Conservation (phyloP, 2,888 invertebrate species). For the Noctua fimbriata region DNA sequence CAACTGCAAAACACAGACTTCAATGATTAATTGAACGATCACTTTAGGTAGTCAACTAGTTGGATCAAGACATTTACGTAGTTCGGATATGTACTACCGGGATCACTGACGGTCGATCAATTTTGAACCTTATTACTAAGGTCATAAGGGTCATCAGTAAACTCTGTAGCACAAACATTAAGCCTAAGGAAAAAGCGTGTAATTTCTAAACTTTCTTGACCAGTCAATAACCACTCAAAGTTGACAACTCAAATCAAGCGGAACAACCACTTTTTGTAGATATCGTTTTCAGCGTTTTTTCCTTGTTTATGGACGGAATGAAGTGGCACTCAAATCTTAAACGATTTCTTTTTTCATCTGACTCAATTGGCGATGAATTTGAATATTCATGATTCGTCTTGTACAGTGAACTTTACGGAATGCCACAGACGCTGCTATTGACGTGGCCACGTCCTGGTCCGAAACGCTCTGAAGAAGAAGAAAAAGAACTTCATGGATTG, state of each 20-base stretch:
- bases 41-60: background rate
- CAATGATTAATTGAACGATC: background rate
- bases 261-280: constrained; percentile 21
- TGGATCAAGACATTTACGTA: background rate
- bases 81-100: no score
- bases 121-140: no score
- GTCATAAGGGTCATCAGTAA: no score
- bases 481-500: background rate
- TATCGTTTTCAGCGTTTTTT: constrained; percentile 28
- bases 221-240: constrained; percentile 25
- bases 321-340: background rate
- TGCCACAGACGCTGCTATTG: background rate
- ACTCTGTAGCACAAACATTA: background rate
- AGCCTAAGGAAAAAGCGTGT: constrained; percentile 42
- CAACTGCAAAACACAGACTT: background rate
- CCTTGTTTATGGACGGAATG: constrained; percentile 1
- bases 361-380: constrained; percentile 2
- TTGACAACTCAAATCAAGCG: constrained; percentile 33
- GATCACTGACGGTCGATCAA: no score
- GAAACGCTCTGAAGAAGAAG: background rate
- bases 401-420: background rate
- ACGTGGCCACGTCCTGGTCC: background rate
- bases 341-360: background rate
- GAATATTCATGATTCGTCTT: background rate
- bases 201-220: constrained; percentile 42